Conservation (phyloP, 2,888 invertebrate genomes). For the Sussaba pulchella region DNA sequence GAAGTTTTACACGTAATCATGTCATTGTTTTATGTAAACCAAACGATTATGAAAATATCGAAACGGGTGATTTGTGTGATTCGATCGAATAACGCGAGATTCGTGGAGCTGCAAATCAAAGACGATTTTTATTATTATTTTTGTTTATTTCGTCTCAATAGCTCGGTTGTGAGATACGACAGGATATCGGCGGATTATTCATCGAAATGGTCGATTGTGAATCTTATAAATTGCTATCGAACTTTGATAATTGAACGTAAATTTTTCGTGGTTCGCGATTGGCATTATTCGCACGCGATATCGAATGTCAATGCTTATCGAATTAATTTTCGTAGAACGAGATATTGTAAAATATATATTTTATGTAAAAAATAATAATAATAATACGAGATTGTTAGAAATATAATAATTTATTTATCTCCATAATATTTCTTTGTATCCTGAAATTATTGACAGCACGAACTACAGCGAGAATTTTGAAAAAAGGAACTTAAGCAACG, state of each 20-base stretch:
- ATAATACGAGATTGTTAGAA: constrained; percentile 1
- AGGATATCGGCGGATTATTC: neutral
- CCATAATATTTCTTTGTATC: neutral
- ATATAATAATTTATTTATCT: constrained; percentile 22
- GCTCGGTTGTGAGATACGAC: neutral
- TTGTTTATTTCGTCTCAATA: neutral
- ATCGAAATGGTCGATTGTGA: neutral
- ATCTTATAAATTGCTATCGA: neutral
- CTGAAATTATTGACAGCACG: neutral
- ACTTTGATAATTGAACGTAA: neutral
- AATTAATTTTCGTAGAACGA: neutral
- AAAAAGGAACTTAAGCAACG: too few species aligned
- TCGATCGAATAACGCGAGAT: constrained; percentile 10
- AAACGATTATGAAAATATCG: too few species aligned
- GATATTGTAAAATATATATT: constrained; percentile 1
- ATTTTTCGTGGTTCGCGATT: neutral
- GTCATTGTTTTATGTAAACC: neutral
- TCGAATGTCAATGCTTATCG: neutral
- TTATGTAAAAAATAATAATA: neutral
- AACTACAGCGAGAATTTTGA: too few species aligned
- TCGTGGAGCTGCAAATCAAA: constrained; percentile 41
- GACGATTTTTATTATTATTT: constrained; percentile 1
- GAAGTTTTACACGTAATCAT: neutral
- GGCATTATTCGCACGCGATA: neutral
- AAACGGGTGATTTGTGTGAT: too few species aligned